A percentile compares a stretch with the other conserved stretches of the same genome.
phyloP scores from a whole-genome alignment of 2,797 vertebrate species.

The Helicolenus hilgendorfi region DNA sequence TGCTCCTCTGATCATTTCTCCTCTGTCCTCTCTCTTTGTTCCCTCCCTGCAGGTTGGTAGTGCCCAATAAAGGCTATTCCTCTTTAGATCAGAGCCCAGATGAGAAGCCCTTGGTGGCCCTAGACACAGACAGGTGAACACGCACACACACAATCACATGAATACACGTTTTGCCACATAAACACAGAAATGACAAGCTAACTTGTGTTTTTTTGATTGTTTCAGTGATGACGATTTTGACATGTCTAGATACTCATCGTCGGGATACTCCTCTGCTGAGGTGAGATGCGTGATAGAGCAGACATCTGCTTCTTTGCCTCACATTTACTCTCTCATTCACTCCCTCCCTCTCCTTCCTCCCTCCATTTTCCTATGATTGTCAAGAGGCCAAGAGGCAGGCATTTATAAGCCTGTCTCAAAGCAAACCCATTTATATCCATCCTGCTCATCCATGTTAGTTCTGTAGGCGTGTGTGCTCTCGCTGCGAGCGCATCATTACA shows the following conservation, averaged over 20 bases:
- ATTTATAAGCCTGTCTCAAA: constrained; percentile 13
- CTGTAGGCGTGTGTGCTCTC: background rate
- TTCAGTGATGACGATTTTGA: constrained; percentile 97
- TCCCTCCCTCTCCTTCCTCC: background rate
- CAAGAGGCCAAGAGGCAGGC: constrained; percentile 4
- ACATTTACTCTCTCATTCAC: background rate
- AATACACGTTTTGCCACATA: background rate
- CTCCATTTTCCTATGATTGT: background rate
- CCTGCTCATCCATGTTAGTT: constrained; percentile 38
- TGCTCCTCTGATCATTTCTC: background rate
- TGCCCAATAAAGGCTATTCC: constrained; percentile 98
- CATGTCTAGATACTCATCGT: constrained; percentile 98
- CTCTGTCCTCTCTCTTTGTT: background rate
- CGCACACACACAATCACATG: background rate
- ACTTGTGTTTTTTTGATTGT: constrained; percentile 40
- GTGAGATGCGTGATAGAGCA: constrained; percentile 88
- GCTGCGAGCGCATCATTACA: constrained; percentile 10
- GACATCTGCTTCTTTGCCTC: background rate
- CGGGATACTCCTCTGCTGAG: constrained; percentile 98
- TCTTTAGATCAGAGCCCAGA: constrained; percentile 98
- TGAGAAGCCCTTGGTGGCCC: constrained; percentile 97
- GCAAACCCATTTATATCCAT: constrained; percentile 31
- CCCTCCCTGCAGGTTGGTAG: constrained; percentile 91
- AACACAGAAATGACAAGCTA: background rate
- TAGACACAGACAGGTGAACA: constrained; percentile 97